Evolutionary conservation across 2,113 vertebrate species (phyloP).

Genomic region (Oceanodroma tethys): DNA sequence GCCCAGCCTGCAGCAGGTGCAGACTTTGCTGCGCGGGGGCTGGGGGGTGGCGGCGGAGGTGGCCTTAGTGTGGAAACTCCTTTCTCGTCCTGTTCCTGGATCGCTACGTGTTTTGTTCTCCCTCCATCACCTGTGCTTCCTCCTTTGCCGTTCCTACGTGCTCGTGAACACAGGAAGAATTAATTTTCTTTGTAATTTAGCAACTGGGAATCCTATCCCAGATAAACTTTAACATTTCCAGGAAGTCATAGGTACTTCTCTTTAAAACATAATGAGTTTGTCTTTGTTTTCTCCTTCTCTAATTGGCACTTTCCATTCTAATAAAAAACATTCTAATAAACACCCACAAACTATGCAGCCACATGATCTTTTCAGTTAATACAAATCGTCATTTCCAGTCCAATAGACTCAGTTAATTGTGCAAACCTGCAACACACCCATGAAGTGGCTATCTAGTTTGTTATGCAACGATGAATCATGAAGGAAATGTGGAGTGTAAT

Average conservation of each 20-base stretch:
- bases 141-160: not conserved
- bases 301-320: constrained; percentile 67
- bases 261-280: constrained; percentile 48
- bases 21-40: not conserved
- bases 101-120: not conserved
- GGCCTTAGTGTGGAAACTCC: not conserved
- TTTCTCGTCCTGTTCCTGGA: not conserved
- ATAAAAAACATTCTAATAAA: constrained; percentile 61
- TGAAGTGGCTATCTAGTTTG: constrained; percentile 58
- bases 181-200: not conserved
- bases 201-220: not conserved
- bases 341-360: constrained; percentile 58
- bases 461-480: constrained; percentile 65
- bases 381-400: constrained; percentile 66
- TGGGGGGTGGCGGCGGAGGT: not conserved
- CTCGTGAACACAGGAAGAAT: not conserved
- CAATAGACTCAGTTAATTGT: constrained; percentile 64
- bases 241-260: constrained; percentile 45
- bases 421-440: constrained; percentile 66
- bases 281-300: constrained; percentile 62
- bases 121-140: not conserved
- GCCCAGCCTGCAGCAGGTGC: not conserved
- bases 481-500: constrained; percentile 62
- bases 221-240: constrained; percentile 38
- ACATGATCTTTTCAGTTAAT: constrained; percentile 62